Evolutionary conservation across 2,888 invertebrate genomes (phyloP).

Genomic region (Megastigmus dorsalis): DNA sequence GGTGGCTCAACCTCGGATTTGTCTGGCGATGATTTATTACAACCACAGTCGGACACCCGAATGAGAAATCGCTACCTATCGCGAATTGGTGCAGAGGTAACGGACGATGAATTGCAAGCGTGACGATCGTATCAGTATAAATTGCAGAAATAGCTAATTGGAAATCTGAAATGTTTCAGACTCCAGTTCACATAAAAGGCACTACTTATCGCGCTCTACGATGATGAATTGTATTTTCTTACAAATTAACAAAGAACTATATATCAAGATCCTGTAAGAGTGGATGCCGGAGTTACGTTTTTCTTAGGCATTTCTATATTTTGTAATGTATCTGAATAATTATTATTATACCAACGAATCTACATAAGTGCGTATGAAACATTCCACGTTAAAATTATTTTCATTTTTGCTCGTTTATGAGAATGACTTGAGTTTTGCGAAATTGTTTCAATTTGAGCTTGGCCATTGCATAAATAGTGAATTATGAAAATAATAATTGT

Average conservation of each 20-base stretch:
- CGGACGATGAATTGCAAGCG: constrained; percentile 44
- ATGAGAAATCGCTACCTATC: constrained; percentile 79
- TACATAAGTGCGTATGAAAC: background rate
- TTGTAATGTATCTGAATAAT: constrained; percentile 51
- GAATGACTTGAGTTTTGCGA: background rate
- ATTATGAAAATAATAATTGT: background rate
- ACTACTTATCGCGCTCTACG: constrained; percentile 52
- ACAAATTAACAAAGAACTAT: constrained; percentile 15
- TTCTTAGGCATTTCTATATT: constrained; percentile 29
- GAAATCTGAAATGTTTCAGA: constrained; percentile 54
- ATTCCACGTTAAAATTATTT: constrained; percentile 2
- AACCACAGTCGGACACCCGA: constrained; percentile 77
- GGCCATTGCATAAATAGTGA: background rate
- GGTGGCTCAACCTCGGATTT: constrained; percentile 73
- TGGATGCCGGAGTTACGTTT: constrained; percentile 6
- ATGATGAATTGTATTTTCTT: constrained; percentile 51
- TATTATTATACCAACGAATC: constrained; percentile 20
- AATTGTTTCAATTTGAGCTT: background rate
- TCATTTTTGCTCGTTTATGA: constrained; percentile 2
- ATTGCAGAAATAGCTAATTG: constrained; percentile 38
- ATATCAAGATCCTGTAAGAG: constrained; percentile 22
- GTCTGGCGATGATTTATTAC: constrained; percentile 75
- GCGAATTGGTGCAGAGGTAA: constrained; percentile 79
- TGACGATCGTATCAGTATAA: constrained; percentile 33
- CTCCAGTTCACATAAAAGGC: constrained; percentile 49